These are phyloP conservation scores for Cyclina sinensis DNA, from an alignment of 1,140 invertebrate species.

Conservation along the genomic window DNA sequence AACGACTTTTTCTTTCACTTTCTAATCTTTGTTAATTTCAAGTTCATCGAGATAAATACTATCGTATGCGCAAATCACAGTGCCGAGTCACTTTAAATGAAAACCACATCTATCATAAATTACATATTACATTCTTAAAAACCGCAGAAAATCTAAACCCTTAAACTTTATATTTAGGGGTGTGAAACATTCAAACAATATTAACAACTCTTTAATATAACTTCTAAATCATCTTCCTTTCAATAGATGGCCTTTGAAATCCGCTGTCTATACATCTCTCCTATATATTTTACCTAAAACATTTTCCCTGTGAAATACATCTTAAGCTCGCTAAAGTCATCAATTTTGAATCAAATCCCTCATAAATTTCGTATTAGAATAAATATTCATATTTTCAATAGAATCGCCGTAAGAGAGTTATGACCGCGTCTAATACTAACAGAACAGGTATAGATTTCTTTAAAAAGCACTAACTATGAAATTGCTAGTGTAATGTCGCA, in stretches of 20 bases:
- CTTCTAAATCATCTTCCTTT: not conserved
- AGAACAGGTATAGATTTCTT: slow-evolving; percentile 12
- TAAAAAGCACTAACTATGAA: slow-evolving; percentile 49
- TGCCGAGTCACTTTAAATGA: too few species aligned
- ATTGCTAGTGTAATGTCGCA: slow-evolving; percentile 48
- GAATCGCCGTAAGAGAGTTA: slow-evolving; percentile 15
- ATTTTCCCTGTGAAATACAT: not conserved
- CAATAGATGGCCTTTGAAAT: not conserved
- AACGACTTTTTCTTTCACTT: too few species aligned
- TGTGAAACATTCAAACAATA: not conserved
- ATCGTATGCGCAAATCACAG: too few species aligned
- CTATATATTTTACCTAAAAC: not conserved
- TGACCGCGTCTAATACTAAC: slow-evolving; percentile 10
- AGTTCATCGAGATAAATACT: too few species aligned
- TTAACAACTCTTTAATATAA: not conserved
- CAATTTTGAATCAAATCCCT: slow-evolving; percentile 32
- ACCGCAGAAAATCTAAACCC: too few species aligned
- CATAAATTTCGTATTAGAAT: slow-evolving; percentile 52
- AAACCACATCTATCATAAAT: too few species aligned
- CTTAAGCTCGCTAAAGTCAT: slow-evolving; percentile 3
- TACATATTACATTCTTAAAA: too few species aligned
- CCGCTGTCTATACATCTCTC: not conserved
- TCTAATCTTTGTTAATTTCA: too few species aligned
- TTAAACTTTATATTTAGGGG: too few species aligned
- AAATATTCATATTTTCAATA: slow-evolving; percentile 41